Percentiles rank a stretch among this genome's conserved stretches.
phyloP scores from a whole-genome alignment of 2,113 vertebrate genomes.

The Jacana jacana region DNA sequence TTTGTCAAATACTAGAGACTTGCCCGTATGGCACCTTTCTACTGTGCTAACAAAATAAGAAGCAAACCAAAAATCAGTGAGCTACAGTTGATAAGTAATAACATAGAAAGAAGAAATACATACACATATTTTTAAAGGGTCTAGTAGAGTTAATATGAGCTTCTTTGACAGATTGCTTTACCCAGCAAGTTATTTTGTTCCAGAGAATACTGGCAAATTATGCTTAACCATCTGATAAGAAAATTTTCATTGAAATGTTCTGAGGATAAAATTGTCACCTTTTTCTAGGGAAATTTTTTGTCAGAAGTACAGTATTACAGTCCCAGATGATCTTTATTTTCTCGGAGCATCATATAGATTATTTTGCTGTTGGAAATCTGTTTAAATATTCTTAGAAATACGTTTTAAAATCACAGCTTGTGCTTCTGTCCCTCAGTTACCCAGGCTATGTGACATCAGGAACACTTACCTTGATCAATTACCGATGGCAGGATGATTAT shows the following conservation, averaged over 20 bases:
- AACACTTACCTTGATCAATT: constrained; percentile 87
- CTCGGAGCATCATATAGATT: neutral
- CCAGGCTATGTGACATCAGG: constrained; percentile 86
- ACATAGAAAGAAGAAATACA: neutral
- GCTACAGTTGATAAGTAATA: neutral
- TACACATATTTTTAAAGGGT: neutral
- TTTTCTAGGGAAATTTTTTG: constrained; percentile 11
- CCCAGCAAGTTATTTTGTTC: constrained; percentile 60
- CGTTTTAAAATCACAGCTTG: constrained; percentile 76
- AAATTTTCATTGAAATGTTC: constrained; percentile 63
- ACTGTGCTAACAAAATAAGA: neutral
- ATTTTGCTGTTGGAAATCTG: constrained; percentile 63
- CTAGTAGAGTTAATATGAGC: neutral
- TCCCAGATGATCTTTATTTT: constrained; percentile 40
- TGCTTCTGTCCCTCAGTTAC: constrained; percentile 73
- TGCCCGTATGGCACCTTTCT: neutral
- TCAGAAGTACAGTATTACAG: constrained; percentile 46
- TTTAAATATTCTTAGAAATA: constrained; percentile 79
- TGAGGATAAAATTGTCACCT: constrained; percentile 27
- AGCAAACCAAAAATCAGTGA: neutral
- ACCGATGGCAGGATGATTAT: constrained; percentile 86
- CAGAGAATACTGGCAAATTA: constrained; percentile 53
- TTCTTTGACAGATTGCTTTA: constrained; percentile 54
- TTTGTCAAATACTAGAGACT: neutral
- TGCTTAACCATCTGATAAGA: constrained; percentile 50